Evolutionary conservation across 2,888 invertebrate species (phyloP).

Genomic region (Heliconius sara): DNA sequence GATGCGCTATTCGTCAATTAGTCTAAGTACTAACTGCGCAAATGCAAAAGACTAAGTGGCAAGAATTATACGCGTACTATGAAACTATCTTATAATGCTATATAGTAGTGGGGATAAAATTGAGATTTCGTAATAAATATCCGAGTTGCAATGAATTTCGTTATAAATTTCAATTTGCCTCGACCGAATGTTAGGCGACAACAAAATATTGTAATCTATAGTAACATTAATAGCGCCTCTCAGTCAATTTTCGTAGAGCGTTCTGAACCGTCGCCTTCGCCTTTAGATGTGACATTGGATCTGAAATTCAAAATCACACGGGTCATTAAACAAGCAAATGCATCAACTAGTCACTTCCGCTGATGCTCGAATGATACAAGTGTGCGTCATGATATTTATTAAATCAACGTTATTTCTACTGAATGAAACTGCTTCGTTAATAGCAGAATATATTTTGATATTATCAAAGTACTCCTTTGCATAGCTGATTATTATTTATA

Average conservation of each 20-base stretch:
- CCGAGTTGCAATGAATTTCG: background rate
- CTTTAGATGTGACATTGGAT: conserved; percentile 82
- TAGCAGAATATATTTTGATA: conserved; percentile 41
- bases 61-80: conserved; percentile 39
- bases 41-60: conserved; percentile 43
- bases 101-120: conserved; percentile 7
- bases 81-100: conserved; percentile 15
- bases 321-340: conserved; percentile 23
- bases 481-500: conserved; percentile 38
- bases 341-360: conserved; percentile 22
- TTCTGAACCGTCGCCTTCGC: conserved; percentile 83
- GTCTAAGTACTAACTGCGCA: conserved; percentile 40
- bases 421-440: conserved; percentile 45
- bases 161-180: background rate
- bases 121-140: conserved; percentile 28
- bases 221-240: conserved; percentile 72
- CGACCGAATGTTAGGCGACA: conserved; percentile 67
- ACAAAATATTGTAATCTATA: conserved; percentile 53
- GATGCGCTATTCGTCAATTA: conserved; percentile 34
- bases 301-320: conserved; percentile 62
- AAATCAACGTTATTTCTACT: conserved; percentile 43
- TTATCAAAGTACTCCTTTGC: conserved; percentile 40
- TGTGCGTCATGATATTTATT: conserved; percentile 44
- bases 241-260: conserved; percentile 82
- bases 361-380: conserved; percentile 42